A percentile compares a stretch with the other conserved stretches of the same genome.
Evolutionary conservation across 2,888 invertebrate species (phyloP).

Genomic region (Drosophila basisetae): DNA sequence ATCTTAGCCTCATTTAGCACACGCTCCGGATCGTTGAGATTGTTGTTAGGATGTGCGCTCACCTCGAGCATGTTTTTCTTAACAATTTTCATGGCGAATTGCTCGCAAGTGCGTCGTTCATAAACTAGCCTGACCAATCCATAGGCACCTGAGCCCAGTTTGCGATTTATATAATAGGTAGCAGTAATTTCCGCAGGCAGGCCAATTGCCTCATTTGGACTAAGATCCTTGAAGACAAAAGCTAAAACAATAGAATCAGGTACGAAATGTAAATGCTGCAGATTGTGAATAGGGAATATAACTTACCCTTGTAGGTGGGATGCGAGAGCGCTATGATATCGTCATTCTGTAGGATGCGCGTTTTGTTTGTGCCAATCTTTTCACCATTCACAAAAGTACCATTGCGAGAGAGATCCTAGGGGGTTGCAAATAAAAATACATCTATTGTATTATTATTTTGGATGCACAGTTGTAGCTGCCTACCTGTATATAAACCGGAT

Average conservation of each 20-base stretch:
- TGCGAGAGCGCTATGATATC: conserved; percentile 91
- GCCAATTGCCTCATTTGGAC: conserved; percentile 87
- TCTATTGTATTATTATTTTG: conserved; percentile 9
- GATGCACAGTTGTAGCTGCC: neutral
- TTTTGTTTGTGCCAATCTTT: conserved; percentile 90
- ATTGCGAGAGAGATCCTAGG: conserved; percentile 91
- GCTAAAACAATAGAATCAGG: conserved; percentile 86
- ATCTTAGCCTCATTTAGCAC: conserved; percentile 93
- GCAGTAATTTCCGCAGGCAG: conserved; percentile 88
- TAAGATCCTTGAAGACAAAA: conserved; percentile 90
- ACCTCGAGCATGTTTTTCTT: conserved; percentile 88
- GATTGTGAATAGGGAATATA: neutral
- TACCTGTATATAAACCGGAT: conserved; percentile 85
- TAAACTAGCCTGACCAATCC: conserved; percentile 92
- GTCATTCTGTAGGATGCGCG: conserved; percentile 88
- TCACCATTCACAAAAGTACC: conserved; percentile 93
- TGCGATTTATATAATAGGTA: conserved; percentile 89
- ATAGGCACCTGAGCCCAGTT: conserved; percentile 93
- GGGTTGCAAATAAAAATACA: conserved; percentile 15
- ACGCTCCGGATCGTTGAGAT: conserved; percentile 88
- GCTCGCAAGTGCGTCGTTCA: conserved; percentile 89
- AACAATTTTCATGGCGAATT: conserved; percentile 94
- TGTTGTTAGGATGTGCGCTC: conserved; percentile 84
- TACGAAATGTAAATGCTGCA: conserved; percentile 22
- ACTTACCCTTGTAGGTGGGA: conserved; percentile 87